Evolutionary conservation across 2,888 invertebrate species (phyloP), one percentile per base, ranked within the genome.

Genomic region (Chrysotoxum bicinctum): DNA sequence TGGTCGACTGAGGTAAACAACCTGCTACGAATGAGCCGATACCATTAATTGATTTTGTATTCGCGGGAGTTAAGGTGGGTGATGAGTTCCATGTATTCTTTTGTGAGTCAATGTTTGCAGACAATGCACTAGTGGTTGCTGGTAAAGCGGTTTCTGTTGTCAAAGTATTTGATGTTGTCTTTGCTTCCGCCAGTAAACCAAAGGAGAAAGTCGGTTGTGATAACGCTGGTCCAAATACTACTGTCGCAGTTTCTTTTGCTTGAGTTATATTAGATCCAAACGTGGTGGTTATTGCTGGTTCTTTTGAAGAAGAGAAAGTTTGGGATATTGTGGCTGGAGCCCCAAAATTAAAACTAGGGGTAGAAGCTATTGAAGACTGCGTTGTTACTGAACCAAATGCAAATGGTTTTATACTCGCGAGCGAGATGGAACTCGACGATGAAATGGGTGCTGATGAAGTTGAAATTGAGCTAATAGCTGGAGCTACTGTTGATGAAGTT

Each of bases 71-170:
- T 35, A 52, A 26, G 21, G 45, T 23, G 0, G 23, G 14, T 52
- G 64, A 32, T 66, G 70, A 14, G 9, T 14, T 19, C 40, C 58
- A 66, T 23, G 75, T 40, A 21, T 21, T 58, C 4, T 26, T 74
- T 9, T 19, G 40, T 32, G 54, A 48, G 1, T 80, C 87, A 68
- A 87, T 85, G 26, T 69, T 85, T 43, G 82, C 73, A 5, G 40
- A 52, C 5, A 70, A 70, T 1, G 48, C 45, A 23, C 37, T 69
- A 5, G 68, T 68, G 10, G 60, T 32, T 19, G 35, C 8, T 26
- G 74, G 14, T 26, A 32, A n/a, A 32, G 50, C 16, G 9, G 48
- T 64, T 14, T 66, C 14, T 10, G 45, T 16, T 23, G 74, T 68
- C n/a, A 66, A 32, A 0, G 82, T 1, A 40, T 30, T 54, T 16